These are phyloP conservation scores for Phalacrocorax aristotelis DNA, from an alignment of 2,113 vertebrate species.

Conservation along the genomic window DNA sequence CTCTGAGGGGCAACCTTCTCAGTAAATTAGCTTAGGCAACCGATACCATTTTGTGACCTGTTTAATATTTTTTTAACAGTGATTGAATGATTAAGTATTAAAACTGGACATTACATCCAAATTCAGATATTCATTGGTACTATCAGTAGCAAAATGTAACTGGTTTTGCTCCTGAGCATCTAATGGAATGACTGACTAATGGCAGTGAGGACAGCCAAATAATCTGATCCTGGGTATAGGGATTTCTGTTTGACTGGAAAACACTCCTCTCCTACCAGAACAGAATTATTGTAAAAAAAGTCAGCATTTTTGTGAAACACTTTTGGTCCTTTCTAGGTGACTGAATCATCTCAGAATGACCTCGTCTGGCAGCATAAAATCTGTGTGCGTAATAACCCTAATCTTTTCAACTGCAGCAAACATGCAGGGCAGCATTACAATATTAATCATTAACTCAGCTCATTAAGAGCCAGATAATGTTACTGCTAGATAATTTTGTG, in stretches of 20 bases:
- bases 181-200: not conserved
- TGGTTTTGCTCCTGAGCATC: not conserved
- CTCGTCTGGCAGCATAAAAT: not conserved
- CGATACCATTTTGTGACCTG: not conserved
- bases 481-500: not conserved
- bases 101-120: not conserved
- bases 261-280: not conserved
- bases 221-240: not conserved
- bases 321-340: not conserved
- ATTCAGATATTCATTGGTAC: not conserved
- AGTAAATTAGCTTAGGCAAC: not conserved
- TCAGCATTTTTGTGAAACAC: not conserved
- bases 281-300: not conserved
- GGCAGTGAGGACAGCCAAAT: not conserved
- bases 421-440: not conserved
- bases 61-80: not conserved
- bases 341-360: not conserved
- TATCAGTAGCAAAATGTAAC: not conserved
- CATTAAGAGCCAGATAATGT: not conserved
- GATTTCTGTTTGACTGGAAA: slow-evolving; percentile 15
- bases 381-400: not conserved
- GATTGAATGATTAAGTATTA: not conserved
- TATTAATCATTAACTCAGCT: not conserved
- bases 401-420: not conserved
- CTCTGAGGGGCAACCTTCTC: not conserved